Evolutionary conservation across 2,888 invertebrate genomes (phyloP), one percentile per base, ranked within the genome.

Genomic region (Synergus itoensis): DNA sequence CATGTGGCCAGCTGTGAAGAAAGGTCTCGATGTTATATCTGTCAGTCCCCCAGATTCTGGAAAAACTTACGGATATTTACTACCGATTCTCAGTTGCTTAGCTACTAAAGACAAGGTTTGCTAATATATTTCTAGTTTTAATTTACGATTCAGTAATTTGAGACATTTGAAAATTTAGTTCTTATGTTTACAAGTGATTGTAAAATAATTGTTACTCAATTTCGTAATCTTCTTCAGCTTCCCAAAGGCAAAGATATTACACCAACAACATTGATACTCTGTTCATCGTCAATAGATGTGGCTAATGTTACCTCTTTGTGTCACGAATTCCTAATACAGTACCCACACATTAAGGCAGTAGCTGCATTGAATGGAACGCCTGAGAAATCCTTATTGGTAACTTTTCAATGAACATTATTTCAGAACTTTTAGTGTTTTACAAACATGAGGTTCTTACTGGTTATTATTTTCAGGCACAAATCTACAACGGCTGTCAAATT

Each of bases 1-100:
- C 77, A 93, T 95, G 0, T 97, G 97, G 96, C 94, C 95, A 0
- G 94, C 95, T 2, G 93, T 96, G 65, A 91, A 95, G 63, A 93
- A 95, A 57, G 95, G 95, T 0, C 93, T 94, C 73, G 95, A 96
- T 82, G 92, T 95, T 0, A 94, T 96, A 76, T 93, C 96, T 81
- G 93, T 97, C 1, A 94, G 95, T 81, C 93, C 94, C 0, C 88
- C 92, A 0, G 91, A 92, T 16, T 94, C 94, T 77, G 96, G 96
- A 0, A 96, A 96, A 92, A 96, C 96, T 0, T 91, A 95, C 87
- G 95, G 95, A 0, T 96, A 96, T 88, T 89, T 96, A 41, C 94
- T 96, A 16, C 94, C 96, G 0, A 91, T 97, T 4, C 93, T 95
- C 76, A 94, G 95, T 75, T 93, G 94, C 77, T 91, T 96, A 8